Base-by-base conservation (phyloP, 1,140 invertebrate species). In the Pectinophora gossypiella region DNA sequence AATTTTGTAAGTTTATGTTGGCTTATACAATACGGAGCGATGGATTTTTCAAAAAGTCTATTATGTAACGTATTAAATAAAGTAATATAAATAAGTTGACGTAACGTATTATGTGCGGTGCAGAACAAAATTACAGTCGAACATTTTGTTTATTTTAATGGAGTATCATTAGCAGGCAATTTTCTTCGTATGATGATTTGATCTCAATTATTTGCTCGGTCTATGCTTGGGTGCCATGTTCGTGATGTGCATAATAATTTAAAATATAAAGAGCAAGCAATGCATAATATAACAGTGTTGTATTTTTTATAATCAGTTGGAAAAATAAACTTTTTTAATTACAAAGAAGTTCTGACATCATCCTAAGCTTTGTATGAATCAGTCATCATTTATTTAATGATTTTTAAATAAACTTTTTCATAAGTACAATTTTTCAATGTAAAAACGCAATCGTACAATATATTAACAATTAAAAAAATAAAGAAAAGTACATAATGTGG, bases 81-180 rank as follows among this genome's bases (percentile, higher is more conserved):
- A 63, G 64, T 77, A 70, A 64, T 62, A 58, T 61, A 58, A n/a
- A 69, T 75, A 70, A 73, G 72, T 75, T 68, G 61, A 64, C 64
- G 56, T 60, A 62, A 70, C 56, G 64, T 68, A 58, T 63, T 58
- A 65, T 66, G 59, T 62, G 55, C 54, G 68, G 59, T 61, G 43
- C 65, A 56, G 81, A 85, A 82, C 78, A 85, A 85, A 78, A 73
- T 72, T 69, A 57, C 67, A 70, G 57, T 64, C 56, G 74, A 71
- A 64, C 64, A 69, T 58, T 49, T 58, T 60, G 27, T 58, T 44
- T 45, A 38, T 47, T 21, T 48, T 40, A 32, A 46, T 48, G 16
- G 40, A n/a, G n/a, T n/a, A 46, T 15, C 20, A 52, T 43, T 66
- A 77, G 80, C 82, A 83, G 82, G 82, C 82, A 85, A 85, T 85